Conservation (phyloP, 2,113 vertebrate species). For the Ardeotis arabs region DNA sequence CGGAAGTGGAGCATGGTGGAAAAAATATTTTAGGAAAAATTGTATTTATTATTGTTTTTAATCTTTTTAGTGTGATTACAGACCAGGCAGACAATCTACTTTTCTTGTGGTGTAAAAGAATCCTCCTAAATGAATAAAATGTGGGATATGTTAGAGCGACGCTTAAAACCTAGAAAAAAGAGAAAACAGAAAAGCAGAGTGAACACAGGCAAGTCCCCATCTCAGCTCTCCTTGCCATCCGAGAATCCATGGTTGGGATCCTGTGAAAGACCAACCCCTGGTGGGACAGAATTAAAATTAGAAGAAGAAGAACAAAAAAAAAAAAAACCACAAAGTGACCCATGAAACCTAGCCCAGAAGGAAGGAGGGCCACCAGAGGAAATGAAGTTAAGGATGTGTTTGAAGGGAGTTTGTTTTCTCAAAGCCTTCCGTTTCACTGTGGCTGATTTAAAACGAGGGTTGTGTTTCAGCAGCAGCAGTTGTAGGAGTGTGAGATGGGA, state of each 20-base stretch:
- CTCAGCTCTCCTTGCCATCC: slow-evolving; percentile 18
- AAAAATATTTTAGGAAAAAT: not conserved
- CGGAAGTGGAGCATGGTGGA: not conserved
- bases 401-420: slow-evolving; percentile 57
- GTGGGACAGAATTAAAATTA: slow-evolving; percentile 61
- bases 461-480: slow-evolving; percentile 8
- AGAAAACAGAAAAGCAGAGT: not conserved
- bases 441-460: not conserved
- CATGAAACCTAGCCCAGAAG: slow-evolving; percentile 39
- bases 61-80: slow-evolving; percentile 17
- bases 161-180: slow-evolving; percentile 3
- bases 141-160: not conserved
- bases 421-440: slow-evolving; percentile 46
- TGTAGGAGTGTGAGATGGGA: not conserved
- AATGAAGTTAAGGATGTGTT: slow-evolving; percentile 54
- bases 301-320: not conserved
- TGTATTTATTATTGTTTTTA: slow-evolving; percentile 9
- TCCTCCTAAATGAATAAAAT: slow-evolving; percentile 50
- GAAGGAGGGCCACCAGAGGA: slow-evolving; percentile 36
- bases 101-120: slow-evolving; percentile 40
- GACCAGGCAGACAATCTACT: not conserved
- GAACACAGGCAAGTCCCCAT: not conserved
- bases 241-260: not conserved
- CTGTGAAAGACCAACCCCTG: slow-evolving; percentile 54
- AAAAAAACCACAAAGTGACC: slow-evolving; percentile 10